Evolutionary conservation across 2,797 vertebrate species (phyloP).

Genomic region (Hippopotamyrus pictus): DNA sequence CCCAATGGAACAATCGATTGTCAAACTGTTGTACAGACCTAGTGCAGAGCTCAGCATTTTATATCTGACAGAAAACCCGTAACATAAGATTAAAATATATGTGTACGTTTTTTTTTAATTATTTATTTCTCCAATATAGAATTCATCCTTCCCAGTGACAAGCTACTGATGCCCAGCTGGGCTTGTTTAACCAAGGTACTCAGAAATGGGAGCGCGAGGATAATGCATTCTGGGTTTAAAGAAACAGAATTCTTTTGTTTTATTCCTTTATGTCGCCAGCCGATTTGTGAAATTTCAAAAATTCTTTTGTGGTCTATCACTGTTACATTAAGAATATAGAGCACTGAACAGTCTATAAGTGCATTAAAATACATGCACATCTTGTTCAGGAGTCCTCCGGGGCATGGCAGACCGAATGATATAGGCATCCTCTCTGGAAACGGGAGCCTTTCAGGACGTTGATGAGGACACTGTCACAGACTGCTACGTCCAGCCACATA

Average conservation of each 20-base stretch:
- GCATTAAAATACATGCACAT: neutral
- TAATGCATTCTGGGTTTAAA: neutral
- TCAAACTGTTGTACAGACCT: neutral
- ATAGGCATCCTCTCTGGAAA: neutral
- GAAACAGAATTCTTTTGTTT: neutral
- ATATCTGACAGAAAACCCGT: neutral
- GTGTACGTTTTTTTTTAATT: neutral
- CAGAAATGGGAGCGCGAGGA: neutral
- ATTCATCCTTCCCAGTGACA: neutral
- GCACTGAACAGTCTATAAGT: neutral
- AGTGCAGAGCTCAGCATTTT: constrained; percentile 9
- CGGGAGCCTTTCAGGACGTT: neutral
- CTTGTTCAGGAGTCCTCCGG: neutral
- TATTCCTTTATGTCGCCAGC: neutral
- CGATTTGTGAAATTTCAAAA: neutral
- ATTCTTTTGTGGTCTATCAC: neutral
- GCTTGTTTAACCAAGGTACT: neutral
- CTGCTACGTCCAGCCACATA: neutral
- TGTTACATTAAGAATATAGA: neutral
- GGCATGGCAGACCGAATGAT: neutral
- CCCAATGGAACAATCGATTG: neutral
- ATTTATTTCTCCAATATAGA: neutral
- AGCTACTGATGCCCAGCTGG: neutral
- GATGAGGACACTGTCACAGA: neutral
- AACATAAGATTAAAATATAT: neutral